A percentile compares a stretch with the other conserved stretches of the same genome.
phyloP scores from a whole-genome alignment of 2,113 vertebrate genomes.

The Elephas maximus region DNA sequence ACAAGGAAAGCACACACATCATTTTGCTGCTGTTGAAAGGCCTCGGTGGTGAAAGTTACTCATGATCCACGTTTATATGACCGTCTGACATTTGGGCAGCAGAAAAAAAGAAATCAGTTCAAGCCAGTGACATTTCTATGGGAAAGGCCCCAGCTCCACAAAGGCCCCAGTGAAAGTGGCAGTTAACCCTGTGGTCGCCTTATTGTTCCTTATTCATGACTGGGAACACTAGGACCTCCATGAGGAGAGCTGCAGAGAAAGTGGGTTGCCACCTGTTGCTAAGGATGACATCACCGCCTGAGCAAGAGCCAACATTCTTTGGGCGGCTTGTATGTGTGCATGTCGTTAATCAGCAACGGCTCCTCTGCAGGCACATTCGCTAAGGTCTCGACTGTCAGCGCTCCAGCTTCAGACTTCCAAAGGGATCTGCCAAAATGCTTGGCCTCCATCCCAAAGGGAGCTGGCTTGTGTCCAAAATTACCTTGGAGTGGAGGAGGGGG shows the following conservation, averaged over 20 bases:
- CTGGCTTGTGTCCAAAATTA: constrained; percentile 69
- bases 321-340: constrained; percentile 28
- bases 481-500: not conserved
- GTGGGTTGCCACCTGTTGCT: constrained; percentile 86
- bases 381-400: constrained; percentile 65
- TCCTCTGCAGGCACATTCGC: constrained; percentile 74
- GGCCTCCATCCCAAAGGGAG: constrained; percentile 46
- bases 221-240: constrained; percentile 8
- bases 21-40: constrained; percentile 53
- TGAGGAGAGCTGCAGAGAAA: constrained; percentile 60
- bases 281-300: constrained; percentile 86
- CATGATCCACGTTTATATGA: constrained; percentile 82
- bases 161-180: constrained; percentile 76
- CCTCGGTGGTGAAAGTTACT: constrained; percentile 79
- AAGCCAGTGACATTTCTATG: constrained; percentile 84
- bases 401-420: constrained; percentile 51
- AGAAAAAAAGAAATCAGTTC: constrained; percentile 80
- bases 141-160: constrained; percentile 84
- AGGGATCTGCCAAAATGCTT: constrained; percentile 74
- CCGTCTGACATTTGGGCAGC: constrained; percentile 68
- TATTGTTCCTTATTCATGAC: constrained; percentile 79
- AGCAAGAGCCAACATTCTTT: constrained; percentile 65
- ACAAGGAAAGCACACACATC: constrained; percentile 58
- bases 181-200: constrained; percentile 86
- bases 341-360: constrained; percentile 74